Percentiles rank a stretch among this genome's conserved stretches.
phyloP scores from a whole-genome alignment of 2,888 invertebrate genomes.

The Trichopria drosophilae region DNA sequence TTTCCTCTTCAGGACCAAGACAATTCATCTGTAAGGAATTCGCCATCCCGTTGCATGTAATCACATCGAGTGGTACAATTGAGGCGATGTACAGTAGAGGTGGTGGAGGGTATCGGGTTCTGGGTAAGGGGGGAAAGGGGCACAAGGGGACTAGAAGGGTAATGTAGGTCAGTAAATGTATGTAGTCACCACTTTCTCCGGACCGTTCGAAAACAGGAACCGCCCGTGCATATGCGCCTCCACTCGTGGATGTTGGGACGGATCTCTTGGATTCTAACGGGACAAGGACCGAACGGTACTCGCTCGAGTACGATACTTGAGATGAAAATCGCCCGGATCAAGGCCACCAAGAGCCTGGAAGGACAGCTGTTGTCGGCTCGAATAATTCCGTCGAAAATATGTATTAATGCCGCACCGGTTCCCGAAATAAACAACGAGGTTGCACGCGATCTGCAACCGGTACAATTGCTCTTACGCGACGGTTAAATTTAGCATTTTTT shows the following conservation, averaged over 20 bases:
- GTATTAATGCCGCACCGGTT: too few species aligned
- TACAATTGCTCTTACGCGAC: too few species aligned
- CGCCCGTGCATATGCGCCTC: constrained; percentile 11
- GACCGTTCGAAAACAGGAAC: constrained; percentile 56
- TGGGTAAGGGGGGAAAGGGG: constrained; percentile 23
- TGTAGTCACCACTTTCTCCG: constrained; percentile 54
- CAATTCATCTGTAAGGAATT: too few species aligned
- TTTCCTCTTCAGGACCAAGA: too few species aligned
- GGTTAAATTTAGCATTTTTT: too few species aligned
- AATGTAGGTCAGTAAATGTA: constrained; percentile 58
- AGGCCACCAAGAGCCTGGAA: constrained; percentile 38
- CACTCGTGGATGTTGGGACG: constrained; percentile 8
- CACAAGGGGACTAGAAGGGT: constrained; percentile 41
- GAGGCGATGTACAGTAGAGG: constrained; percentile 9
- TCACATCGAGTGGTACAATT: too few species aligned
- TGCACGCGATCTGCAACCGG: too few species aligned
- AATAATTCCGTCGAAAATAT: too few species aligned
- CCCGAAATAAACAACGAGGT: too few species aligned
- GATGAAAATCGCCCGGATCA: constrained; percentile 43
- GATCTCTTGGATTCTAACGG: constrained; percentile 39
- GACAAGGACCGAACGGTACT: constrained; percentile 48
- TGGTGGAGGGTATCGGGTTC: constrained; percentile 12
- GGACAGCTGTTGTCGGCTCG: too few species aligned
- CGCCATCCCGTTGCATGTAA: too few species aligned
- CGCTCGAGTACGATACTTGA: constrained; percentile 39